Evolutionary conservation across 2,888 invertebrate species (phyloP).

Genomic region (Phania funesta): DNA sequence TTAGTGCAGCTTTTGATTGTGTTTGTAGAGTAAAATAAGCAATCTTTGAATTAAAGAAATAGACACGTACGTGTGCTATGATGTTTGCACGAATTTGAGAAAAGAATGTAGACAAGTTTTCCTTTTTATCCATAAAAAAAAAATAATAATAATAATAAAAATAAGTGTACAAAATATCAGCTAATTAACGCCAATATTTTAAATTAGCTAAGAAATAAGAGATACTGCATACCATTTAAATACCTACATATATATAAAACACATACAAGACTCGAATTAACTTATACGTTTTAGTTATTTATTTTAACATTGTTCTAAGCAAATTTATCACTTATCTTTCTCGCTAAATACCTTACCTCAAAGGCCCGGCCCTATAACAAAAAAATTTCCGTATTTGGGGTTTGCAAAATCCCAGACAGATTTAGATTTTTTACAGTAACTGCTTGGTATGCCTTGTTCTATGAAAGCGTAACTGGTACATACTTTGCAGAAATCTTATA

Average conservation of each 20-base stretch:
- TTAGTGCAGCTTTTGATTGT: conserved; percentile 16
- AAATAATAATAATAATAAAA: conserved; percentile 21
- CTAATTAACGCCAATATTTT: conserved; percentile 80
- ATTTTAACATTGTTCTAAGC: too few species aligned
- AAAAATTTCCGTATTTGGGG: too few species aligned
- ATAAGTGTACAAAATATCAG: conserved; percentile 70
- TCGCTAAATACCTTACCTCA: too few species aligned
- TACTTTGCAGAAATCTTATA: too few species aligned
- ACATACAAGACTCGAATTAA: not conserved
- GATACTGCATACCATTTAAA: not conserved
- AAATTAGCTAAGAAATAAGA: conserved; percentile 72
- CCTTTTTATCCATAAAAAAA: conserved; percentile 40
- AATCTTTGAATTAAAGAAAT: conserved; percentile 69
- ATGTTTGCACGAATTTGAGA: conserved; percentile 72
- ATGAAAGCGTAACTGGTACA: too few species aligned
- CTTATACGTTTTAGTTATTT: not conserved
- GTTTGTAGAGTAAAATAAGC: conserved; percentile 25
- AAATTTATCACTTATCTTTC: too few species aligned
- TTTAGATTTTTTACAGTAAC: too few species aligned
- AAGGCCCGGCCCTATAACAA: too few species aligned
- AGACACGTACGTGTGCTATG: conserved; percentile 75
- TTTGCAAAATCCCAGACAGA: too few species aligned
- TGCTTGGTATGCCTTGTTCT: too few species aligned
- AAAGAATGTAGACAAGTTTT: conserved; percentile 36
- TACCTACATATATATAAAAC: not conserved